phyloP scores from a whole-genome alignment of 2,113 vertebrate species.

The Gobius niger region DNA sequence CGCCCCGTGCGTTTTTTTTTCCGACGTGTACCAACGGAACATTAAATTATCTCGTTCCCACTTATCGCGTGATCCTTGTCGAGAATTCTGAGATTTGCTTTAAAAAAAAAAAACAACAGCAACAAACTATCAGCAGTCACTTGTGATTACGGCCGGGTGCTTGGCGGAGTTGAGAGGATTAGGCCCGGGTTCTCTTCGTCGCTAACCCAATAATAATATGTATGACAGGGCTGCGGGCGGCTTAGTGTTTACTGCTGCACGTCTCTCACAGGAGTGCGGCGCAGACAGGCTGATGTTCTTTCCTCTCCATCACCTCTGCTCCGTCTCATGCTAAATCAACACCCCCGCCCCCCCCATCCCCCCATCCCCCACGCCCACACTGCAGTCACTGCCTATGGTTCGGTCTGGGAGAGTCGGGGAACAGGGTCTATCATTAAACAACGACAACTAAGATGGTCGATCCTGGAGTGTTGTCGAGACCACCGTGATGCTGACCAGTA shows the following conservation, averaged over 20 bases:
- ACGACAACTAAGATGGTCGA: too few relatives aligned
- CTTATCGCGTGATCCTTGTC: conserved; percentile 8
- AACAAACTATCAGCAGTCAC: conserved; percentile 42
- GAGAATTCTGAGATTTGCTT: conserved; percentile 35
- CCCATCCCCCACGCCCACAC: too few relatives aligned
- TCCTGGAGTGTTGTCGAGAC: too few relatives aligned
- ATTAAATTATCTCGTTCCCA: conserved; percentile 36
- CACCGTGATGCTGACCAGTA: too few relatives aligned
- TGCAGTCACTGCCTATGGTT: too few relatives aligned
- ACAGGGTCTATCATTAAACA: too few relatives aligned
- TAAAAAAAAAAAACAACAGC: neutral
- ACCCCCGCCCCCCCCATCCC: conserved; percentile 26
- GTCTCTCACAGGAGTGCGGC: conserved; percentile 47
- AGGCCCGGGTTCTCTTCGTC: conserved; percentile 47
- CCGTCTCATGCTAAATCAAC: conserved; percentile 43
- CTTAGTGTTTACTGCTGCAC: conserved; percentile 61
- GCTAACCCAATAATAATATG: conserved; percentile 62
- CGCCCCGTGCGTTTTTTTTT: conserved; percentile 9
- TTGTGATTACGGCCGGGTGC: conserved; percentile 35
- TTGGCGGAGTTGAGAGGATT: conserved; percentile 67
- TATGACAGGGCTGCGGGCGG: conserved; percentile 65
- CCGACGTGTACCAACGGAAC: conserved; percentile 19
- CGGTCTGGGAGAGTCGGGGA: too few relatives aligned
- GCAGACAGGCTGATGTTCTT: conserved; percentile 33
- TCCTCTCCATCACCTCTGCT: conserved; percentile 51